Conservation (phyloP, 2,888 invertebrate genomes). For the Oithona nana region DNA sequence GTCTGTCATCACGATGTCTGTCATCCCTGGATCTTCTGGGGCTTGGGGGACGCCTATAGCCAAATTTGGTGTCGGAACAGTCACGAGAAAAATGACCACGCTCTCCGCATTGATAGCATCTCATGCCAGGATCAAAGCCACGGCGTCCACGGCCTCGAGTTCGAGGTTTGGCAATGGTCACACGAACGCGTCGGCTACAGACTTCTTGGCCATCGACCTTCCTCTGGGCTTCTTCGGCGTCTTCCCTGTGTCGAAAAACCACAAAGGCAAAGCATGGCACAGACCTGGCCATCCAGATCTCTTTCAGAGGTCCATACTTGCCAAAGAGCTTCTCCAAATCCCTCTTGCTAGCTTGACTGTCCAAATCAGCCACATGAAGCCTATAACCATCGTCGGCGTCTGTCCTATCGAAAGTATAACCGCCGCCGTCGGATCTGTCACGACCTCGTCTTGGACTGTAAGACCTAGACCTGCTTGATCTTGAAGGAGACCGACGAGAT, state of each 20-base stretch:
- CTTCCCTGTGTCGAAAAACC: conserved; percentile 36
- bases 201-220: conserved; percentile 34
- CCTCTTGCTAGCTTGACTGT: conserved; percentile 32
- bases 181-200: conserved; percentile 34
- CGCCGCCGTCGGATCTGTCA: background rate
- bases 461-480: background rate
- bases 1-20: background rate
- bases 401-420: background rate
- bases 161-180: conserved; percentile 35
- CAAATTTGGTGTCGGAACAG: conserved; percentile 30
- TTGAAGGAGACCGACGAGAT: background rate
- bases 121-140: conserved; percentile 36
- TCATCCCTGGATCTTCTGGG: conserved; percentile 4
- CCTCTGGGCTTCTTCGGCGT: conserved; percentile 33
- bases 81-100: conserved; percentile 39
- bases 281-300: conserved; percentile 39
- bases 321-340: conserved; percentile 36
- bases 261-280: conserved; percentile 42
- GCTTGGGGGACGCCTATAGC: conserved; percentile 23
- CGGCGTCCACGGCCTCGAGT: conserved; percentile 32
- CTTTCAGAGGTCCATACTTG: conserved; percentile 35
- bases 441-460: background rate
- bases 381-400: conserved; percentile 29
- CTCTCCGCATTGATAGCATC: conserved; percentile 40
- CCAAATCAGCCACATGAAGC: conserved; percentile 36